Evolutionary conservation across 2,888 invertebrate genomes (phyloP), one percentile per base, ranked within the genome.

Genomic region (Baccha elongata): DNA sequence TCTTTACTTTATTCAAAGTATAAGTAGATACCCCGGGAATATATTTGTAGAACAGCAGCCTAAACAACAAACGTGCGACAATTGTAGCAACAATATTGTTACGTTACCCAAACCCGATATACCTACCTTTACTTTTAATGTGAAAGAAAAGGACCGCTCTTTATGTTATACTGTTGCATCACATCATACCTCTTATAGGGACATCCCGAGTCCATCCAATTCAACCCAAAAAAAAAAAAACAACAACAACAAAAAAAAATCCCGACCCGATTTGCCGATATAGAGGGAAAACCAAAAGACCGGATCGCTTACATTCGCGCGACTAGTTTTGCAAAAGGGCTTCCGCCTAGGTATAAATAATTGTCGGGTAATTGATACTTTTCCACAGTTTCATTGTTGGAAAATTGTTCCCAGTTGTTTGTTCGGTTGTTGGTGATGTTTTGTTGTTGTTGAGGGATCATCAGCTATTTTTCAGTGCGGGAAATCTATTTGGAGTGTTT

Each of bases 331-430:
- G 65, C 68, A 83, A 83, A 73, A 83, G 83, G 83, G 72, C 78
- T 83, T 78, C 83, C 83, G 81, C 81, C 64, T 73, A 76, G 80
- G 26, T 52, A 53, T 44, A 85, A 85, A 85, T 86, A 78, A 83
- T 83, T 85, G 85, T 74, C 81, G 79, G 74, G 86, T 86, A 86
- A 86, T 85, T 85, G 86, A 86, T 86, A 86, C 86, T 86, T 81
- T 81, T 81, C 76, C 81, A 35, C 81, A 76, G 76, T 40, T 60
- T 42, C 62, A 81, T 81, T 81, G 81, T 81, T 76, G 19, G 53
- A 46, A 75, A 60, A 81, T 64, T 62, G 71, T 81, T 71, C 71
- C 42, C 69, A 52, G 52, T 68, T 71, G 65, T 81, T 65, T 62
- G 19, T 50, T 53, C 29, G 17, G 15, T 42, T 3, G 8, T 8